phyloP scores from a whole-genome alignment of 2,113 vertebrate species.

The Chionodraco myersi region DNA sequence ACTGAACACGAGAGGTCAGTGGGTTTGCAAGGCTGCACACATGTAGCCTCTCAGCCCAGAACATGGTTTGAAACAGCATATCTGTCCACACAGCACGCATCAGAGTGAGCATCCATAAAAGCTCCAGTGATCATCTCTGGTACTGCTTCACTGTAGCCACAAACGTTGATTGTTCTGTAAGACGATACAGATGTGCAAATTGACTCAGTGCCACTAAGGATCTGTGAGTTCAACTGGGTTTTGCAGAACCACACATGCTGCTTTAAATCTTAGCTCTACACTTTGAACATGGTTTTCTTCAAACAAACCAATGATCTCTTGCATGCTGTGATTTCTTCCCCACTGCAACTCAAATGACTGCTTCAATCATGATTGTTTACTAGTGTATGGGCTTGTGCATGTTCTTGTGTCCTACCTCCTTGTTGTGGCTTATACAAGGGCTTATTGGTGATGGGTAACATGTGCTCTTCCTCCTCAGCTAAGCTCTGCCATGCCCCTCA shows the following conservation, averaged over 20 bases:
- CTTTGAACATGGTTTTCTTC: slow-evolving; percentile 11
- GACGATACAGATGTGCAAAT: slow-evolving; percentile 27
- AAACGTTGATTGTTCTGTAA: background rate
- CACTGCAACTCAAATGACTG: background rate
- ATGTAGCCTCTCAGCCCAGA: slow-evolving; percentile 14
- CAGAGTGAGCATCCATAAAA: slow-evolving; percentile 1
- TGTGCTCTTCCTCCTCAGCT: slow-evolving; percentile 1
- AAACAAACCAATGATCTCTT: slow-evolving; percentile 28
- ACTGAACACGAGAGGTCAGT: background rate
- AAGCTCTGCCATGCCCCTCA: slow-evolving; percentile 40
- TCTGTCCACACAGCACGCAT: slow-evolving; percentile 17
- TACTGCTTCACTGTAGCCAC: background rate
- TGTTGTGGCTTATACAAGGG: slow-evolving; percentile 29
- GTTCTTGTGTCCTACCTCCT: slow-evolving; percentile 10
- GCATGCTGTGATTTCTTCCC: slow-evolving; percentile 16
- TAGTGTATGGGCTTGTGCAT: slow-evolving; percentile 28
- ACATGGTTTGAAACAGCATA: background rate
- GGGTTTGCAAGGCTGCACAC: background rate
- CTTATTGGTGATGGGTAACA: slow-evolving; percentile 30
- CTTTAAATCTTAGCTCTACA: background rate
- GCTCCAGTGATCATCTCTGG: background rate
- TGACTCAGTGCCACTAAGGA: background rate
- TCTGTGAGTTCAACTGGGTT: slow-evolving; percentile 47
- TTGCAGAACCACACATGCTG: slow-evolving; percentile 40
- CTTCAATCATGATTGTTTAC: slow-evolving; percentile 3